Evolutionary conservation across 1,140 invertebrate genomes (phyloP).

Genomic region (Schmidtea mediterranea): DNA sequence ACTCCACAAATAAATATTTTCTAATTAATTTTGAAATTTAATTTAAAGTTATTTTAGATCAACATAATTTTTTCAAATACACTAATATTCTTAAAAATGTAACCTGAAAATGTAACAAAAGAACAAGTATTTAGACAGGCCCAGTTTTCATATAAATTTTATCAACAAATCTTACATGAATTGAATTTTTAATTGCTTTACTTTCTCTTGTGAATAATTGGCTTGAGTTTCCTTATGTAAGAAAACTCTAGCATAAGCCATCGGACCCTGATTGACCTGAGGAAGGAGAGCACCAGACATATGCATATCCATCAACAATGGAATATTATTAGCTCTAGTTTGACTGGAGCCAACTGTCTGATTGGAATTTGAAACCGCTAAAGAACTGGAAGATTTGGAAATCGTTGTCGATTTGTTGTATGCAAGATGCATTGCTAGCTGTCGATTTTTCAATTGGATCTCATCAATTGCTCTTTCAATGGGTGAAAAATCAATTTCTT

Average conservation of each 20-base stretch:
- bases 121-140: too few species aligned
- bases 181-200: background rate
- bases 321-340: background rate
- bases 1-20: too few species aligned
- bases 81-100: too few species aligned
- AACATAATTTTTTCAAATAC: too few species aligned
- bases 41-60: too few species aligned
- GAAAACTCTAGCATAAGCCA: conserved; percentile 67
- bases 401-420: too few species aligned
- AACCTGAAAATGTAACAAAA: too few species aligned
- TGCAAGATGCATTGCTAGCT: background rate
- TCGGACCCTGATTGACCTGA: conserved; percentile 60
- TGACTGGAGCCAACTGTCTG: too few species aligned
- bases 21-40: too few species aligned
- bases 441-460: conserved; percentile 31
- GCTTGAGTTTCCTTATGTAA: conserved; percentile 32
- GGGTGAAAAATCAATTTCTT: conserved; percentile 49
- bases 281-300: background rate
- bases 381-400: too few species aligned
- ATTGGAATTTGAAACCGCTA: too few species aligned
- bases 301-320: conserved; percentile 2
- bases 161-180: conserved; percentile 4
- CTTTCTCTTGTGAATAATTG: conserved; percentile 1
- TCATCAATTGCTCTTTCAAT: conserved; percentile 78
- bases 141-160: too few species aligned